A percentile compares a stretch with the other conserved stretches of the same genome.
These are phyloP conservation scores for Drosophila pruinosa DNA, from an alignment of 1,140 invertebrate genomes.

Conservation along the genomic window DNA sequence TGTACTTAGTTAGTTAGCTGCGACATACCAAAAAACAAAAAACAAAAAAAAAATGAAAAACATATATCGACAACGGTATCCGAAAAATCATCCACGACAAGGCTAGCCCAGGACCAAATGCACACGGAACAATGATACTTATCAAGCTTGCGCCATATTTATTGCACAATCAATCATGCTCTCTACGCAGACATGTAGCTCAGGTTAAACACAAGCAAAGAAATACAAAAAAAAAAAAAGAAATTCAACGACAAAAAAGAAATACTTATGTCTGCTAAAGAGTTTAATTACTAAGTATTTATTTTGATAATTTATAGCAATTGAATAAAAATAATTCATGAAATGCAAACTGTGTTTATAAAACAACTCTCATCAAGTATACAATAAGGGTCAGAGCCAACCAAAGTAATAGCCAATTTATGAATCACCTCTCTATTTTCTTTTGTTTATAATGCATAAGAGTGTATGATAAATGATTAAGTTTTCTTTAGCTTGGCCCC, in stretches of 20 bases:
- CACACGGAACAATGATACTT: slow-evolving; percentile 53
- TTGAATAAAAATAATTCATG: slow-evolving; percentile 79
- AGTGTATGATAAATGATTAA: not conserved
- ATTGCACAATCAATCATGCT: slow-evolving; percentile 67
- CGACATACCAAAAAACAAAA: slow-evolving; percentile 66
- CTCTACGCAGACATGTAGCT: slow-evolving; percentile 59
- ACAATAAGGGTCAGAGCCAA: too few relatives aligned
- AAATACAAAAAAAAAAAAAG: slow-evolving; percentile 19
- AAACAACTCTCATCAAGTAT: too few relatives aligned
- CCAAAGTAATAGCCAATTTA: too few relatives aligned
- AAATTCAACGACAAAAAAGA: slow-evolving; percentile 12
- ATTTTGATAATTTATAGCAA: slow-evolving; percentile 75
- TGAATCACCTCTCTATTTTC: too few relatives aligned
- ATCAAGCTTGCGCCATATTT: slow-evolving; percentile 73
- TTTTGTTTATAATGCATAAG: slow-evolving; percentile 58
- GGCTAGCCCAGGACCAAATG: slow-evolving; percentile 69
- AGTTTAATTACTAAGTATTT: slow-evolving; percentile 73
- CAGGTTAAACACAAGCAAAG: slow-evolving; percentile 61
- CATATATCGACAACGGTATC: slow-evolving; percentile 20
- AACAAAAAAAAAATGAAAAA: slow-evolving; percentile 38
- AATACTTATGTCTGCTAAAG: slow-evolving; percentile 68
- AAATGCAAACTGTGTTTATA: slow-evolving; percentile 43
- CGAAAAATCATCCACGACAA: slow-evolving; percentile 40
- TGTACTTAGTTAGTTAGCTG: slow-evolving; percentile 78
- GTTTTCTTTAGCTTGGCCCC: not conserved